Base-by-base conservation (phyloP, 2,888 invertebrate species). In the Autographa pulchrina region DNA sequence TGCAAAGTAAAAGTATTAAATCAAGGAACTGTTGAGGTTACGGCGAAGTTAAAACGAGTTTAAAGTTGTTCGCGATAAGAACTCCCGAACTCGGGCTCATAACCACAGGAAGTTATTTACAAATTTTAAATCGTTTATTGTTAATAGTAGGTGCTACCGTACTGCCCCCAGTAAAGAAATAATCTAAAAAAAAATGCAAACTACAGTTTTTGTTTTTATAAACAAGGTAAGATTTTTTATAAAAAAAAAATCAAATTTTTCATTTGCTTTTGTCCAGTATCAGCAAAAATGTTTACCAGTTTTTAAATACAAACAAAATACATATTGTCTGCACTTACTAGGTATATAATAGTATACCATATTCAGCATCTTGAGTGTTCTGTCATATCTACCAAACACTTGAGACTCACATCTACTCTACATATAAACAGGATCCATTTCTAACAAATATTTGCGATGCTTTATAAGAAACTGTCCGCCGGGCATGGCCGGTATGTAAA, bases 1-100 rank as follows among this genome's bases (percentile, higher is more conserved):
- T 58, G 31, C 61, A 66, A 77, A 77, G 54, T 80, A 56, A 62
- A 67, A 80, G 66, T 80, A 80, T 77, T 76, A 76, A 77, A 80
- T 71, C 72, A 80, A 54, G 61, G 72, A 80, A 77, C 68, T 65
- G 73, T 65, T 13, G 58, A 59, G 56, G 72, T 65, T 58, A 7
- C 38, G 52, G 16, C 16, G 16, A 72, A 77, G 77, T 80, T 77
- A 63, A 32, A 77, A 68, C 62, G 65, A 80, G 72, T 65, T 68
- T 62, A 60, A 80, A 72, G 65, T 77, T 80, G 65, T 32, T 67
- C 9, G 54, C 58, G 59, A 77, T 70, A 72, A 77, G 59, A 65
- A 25, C 13, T 20, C 13, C 54, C 80, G 62, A 65, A 25, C 13
- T 20, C 13, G 0, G 13, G 13, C 25, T 25, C 54, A 56, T 56